Evolutionary conservation across 2,888 invertebrate genomes (phyloP), one percentile per base, ranked within the genome.

Genomic region (Clistopyga incitator): DNA sequence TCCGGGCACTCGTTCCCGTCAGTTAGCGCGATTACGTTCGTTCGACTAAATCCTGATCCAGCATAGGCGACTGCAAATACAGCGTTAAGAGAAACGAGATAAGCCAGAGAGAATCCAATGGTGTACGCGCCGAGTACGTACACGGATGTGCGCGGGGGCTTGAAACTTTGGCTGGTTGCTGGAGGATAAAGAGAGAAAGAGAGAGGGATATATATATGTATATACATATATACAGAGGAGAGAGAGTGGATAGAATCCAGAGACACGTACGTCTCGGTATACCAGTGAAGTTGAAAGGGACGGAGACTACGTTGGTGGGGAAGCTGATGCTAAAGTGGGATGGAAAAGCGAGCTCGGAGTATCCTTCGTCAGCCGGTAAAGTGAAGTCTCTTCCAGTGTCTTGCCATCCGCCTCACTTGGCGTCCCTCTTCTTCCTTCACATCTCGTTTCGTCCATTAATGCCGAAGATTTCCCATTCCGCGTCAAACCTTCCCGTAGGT

Each of bases 21-120:
- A 68, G 52, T 74, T 74, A 72, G 59, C 50, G 59, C 70, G 52
- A 78, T 78, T 78, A 74, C 56, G 59, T 70, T 78, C 54, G 61
- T 78, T 61, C 45, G 59, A 25, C 45, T 82, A 68, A 74, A 78
- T 42, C 45, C 52, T 78, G 78, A 78, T 74, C 50, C 61, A 45
- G 59, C 50, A 42, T 59, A 52, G 71, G 72, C 20, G 38, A 71
- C 72, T 59, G 72, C 50, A 77, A 67, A 81, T 81, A 78, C 59
- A 52, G 74, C 59, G 50, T 78, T 45, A 47, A 78, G 78, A 72
- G 74, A 70, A 64, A 78, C 45, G 38, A 38, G n/a, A 72, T 59
- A 72, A 72, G 45, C 56, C 72, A 29, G 45, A 29, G 45, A 52
- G 50, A 47, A 68, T 67, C 29, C 38, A 70, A 59, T 42, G 64